phyloP scores from a whole-genome alignment of 2,888 invertebrate genomes.

The Lasioglossum lativentre region DNA sequence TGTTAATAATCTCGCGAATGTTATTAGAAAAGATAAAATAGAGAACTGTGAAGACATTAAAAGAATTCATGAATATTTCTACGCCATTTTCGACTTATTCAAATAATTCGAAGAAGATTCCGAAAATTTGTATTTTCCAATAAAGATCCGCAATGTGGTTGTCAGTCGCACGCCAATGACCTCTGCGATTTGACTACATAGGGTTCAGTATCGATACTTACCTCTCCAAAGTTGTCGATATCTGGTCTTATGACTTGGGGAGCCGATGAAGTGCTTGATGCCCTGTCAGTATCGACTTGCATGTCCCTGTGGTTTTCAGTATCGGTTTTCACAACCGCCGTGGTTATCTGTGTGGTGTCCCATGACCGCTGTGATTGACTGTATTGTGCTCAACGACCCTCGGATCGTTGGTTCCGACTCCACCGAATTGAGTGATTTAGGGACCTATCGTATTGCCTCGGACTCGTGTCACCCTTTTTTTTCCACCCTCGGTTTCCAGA shows the following conservation, averaged over 20 bases:
- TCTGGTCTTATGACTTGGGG: conserved; percentile 28
- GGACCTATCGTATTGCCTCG: not conserved
- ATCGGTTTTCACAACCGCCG: not conserved
- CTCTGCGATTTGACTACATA: conserved; percentile 1
- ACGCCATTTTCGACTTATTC: too few relatives aligned
- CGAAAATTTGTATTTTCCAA: not conserved
- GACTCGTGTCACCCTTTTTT: not conserved
- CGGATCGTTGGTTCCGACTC: conserved; percentile 8
- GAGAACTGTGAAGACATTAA: too few relatives aligned
- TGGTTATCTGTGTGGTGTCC: conserved; percentile 14
- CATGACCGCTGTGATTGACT: conserved; percentile 27
- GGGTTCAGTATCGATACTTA: conserved; percentile 26
- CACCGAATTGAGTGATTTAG: conserved; percentile 17
- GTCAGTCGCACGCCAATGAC: conserved; percentile 22
- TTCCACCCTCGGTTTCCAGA: not conserved
- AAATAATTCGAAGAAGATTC: too few relatives aligned
- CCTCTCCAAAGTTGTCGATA: conserved; percentile 11
- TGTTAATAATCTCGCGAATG: too few relatives aligned
- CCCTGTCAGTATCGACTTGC: conserved; percentile 35
- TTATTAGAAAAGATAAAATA: too few relatives aligned
- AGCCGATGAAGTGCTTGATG: conserved; percentile 22
- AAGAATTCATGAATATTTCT: too few relatives aligned
- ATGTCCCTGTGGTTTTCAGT: conserved; percentile 16
- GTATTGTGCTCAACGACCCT: conserved; percentile 28
- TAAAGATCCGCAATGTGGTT: not conserved